These are phyloP conservation scores for Steinernema carpocapsae DNA, from an alignment of 2,888 invertebrate species.

Conservation along the genomic window DNA sequence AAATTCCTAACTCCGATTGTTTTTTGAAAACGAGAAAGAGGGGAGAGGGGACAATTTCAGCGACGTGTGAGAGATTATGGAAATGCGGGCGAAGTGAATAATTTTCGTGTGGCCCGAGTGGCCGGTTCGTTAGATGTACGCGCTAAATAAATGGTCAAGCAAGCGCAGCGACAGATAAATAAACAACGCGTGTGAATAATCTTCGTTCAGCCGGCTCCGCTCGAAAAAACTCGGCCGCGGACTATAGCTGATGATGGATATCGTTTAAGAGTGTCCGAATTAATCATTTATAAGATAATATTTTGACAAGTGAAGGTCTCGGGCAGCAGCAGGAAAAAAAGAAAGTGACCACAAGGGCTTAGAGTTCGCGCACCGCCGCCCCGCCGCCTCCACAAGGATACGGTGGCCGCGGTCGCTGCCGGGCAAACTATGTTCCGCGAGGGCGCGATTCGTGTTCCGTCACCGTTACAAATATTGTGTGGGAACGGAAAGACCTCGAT, in stretches of 20 bases:
- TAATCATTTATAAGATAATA: slow-evolving; percentile 32
- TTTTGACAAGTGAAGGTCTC: slow-evolving; percentile 31
- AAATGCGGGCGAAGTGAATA: slow-evolving; percentile 19
- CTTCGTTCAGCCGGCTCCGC: background rate
- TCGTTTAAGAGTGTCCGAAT: slow-evolving; percentile 6
- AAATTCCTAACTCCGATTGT: slow-evolving; percentile 6
- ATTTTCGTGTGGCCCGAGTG: background rate
- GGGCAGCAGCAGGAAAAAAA: background rate
- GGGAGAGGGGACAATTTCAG: background rate
- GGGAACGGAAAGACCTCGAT: slow-evolving; percentile 9
- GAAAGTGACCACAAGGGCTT: slow-evolving; percentile 7
- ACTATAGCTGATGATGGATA: slow-evolving; percentile 20
- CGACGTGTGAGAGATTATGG: slow-evolving; percentile 20
- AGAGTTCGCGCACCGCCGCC: slow-evolving; percentile 17
- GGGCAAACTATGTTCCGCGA: background rate
- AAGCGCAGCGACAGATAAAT: slow-evolving; percentile 21
- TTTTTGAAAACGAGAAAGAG: background rate
- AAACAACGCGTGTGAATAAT: slow-evolving; percentile 33
- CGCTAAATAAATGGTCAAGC: slow-evolving; percentile 23
- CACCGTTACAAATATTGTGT: background rate
- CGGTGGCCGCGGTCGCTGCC: slow-evolving; percentile 7
- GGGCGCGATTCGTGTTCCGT: slow-evolving; percentile 7
- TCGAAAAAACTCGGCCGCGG: background rate
- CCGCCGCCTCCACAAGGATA: background rate
- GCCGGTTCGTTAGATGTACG: slow-evolving; percentile 20